phyloP scores from a whole-genome alignment of 2,113 vertebrate species.

The Onychostoma macrolepis region DNA sequence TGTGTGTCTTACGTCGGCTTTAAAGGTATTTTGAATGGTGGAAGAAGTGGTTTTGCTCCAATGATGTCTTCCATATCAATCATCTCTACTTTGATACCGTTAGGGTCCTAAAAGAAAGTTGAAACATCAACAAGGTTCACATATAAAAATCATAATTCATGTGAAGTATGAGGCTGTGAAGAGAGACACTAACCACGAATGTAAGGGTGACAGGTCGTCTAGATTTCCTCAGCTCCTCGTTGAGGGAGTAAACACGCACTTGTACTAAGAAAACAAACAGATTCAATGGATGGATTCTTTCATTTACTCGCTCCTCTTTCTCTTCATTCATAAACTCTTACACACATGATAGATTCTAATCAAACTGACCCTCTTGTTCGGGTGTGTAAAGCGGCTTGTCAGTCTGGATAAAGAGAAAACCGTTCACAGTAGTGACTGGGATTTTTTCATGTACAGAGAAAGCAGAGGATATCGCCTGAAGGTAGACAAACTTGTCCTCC shows the following conservation, averaged over 20 bases:
- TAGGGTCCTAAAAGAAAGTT: constrained; percentile 82
- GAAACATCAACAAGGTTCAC: background rate
- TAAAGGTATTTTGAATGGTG: constrained; percentile 90
- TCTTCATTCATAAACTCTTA: background rate
- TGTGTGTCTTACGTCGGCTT: constrained; percentile 84
- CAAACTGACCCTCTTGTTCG: constrained; percentile 80
- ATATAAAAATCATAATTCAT: background rate
- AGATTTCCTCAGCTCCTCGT: constrained; percentile 86
- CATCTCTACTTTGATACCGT: constrained; percentile 80
- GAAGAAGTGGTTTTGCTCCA: constrained; percentile 87
- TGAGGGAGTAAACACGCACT: constrained; percentile 87
- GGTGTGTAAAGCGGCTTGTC: constrained; percentile 94
- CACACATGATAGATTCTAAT: background rate
- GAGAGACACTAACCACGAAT: constrained; percentile 79
- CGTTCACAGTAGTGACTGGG: constrained; percentile 81
- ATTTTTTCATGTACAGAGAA: constrained; percentile 78
- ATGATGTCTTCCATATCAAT: constrained; percentile 83
- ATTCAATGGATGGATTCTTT: background rate
- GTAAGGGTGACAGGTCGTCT: constrained; percentile 80
- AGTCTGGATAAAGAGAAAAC: constrained; percentile 89
- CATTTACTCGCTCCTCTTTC: background rate
- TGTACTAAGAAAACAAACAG: constrained; percentile 74
- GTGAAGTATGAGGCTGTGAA: background rate
- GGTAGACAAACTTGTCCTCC: constrained; percentile 71
- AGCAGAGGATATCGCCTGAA: constrained; percentile 78